A percentile compares a stretch with the other conserved stretches of the same genome.
phyloP scores from a whole-genome alignment of 2,113 vertebrate genomes.

The Chaetorhynchus papuensis region DNA sequence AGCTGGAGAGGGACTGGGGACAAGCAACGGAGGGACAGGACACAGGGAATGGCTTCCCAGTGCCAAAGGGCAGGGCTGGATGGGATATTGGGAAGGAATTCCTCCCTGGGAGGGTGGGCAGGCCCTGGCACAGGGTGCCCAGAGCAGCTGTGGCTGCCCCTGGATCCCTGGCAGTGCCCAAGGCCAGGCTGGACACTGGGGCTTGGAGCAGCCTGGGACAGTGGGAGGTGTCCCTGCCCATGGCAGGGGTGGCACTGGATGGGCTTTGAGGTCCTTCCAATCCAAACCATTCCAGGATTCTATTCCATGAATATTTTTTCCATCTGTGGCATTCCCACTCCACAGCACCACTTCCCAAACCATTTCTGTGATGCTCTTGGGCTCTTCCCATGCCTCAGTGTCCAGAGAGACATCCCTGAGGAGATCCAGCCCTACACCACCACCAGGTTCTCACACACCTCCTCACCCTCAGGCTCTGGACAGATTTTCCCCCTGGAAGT shows the following conservation, averaged over 20 bases:
- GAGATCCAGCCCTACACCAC: not conserved
- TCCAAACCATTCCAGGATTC: not conserved
- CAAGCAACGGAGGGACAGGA: too few relatives aligned
- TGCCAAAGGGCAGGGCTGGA: too few relatives aligned
- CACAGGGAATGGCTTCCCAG: too few relatives aligned
- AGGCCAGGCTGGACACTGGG: not conserved
- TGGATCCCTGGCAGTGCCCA: not conserved
- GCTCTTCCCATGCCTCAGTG: not conserved
- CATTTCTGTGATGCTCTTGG: not conserved
- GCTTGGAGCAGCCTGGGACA: not conserved
- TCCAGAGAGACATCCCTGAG: not conserved
- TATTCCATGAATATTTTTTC: not conserved
- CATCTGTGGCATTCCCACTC: not conserved
- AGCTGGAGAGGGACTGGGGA: too few relatives aligned
- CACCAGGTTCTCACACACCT: not conserved
- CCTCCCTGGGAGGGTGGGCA: not conserved
- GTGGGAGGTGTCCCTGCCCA: not conserved
- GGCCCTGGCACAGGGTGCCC: not conserved
- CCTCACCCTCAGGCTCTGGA: not conserved
- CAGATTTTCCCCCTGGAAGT: rapidly evolving
- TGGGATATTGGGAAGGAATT: not conserved
- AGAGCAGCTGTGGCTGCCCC: not conserved
- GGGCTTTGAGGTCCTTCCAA: too few relatives aligned
- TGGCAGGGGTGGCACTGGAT: not conserved
- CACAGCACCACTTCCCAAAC: not conserved